These are phyloP conservation scores for Carassius carassius DNA, from an alignment of 2,113 vertebrate genomes.

Conservation along the genomic window DNA sequence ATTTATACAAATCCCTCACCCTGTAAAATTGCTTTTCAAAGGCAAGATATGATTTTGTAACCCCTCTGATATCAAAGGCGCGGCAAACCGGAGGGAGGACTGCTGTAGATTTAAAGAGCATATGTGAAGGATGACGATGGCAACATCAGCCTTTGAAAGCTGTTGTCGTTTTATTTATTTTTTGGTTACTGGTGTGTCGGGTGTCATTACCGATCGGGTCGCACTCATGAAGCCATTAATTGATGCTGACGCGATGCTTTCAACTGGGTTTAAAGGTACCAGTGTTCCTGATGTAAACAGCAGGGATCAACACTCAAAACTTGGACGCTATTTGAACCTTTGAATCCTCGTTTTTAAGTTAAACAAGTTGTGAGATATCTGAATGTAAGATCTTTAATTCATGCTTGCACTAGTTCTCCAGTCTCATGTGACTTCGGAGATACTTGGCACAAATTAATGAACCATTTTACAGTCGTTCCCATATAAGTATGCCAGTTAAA, in stretches of 20 bases:
- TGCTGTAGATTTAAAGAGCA: constrained; percentile 75
- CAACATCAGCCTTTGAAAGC: constrained; percentile 73
- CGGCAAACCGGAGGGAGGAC: constrained; percentile 66
- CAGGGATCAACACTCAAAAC: constrained; percentile 23
- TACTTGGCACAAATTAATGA: background rate
- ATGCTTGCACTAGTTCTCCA: constrained; percentile 26
- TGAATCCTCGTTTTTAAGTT: background rate
- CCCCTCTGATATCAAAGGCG: constrained; percentile 76
- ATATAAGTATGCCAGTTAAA: background rate
- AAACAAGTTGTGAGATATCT: background rate
- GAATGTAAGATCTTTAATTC: constrained; percentile 17
- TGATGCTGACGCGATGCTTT: constrained; percentile 72
- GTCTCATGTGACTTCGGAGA: background rate
- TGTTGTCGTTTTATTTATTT: constrained; percentile 61
- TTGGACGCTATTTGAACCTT: constrained; percentile 1
- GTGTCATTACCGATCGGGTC: constrained; percentile 73
- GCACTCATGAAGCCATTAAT: constrained; percentile 68
- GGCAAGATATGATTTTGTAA: constrained; percentile 77
- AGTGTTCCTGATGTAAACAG: constrained; percentile 62
- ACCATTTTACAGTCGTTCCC: no score
- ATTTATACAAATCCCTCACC: constrained; percentile 78
- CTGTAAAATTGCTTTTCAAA: constrained; percentile 79
- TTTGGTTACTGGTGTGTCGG: constrained; percentile 71
- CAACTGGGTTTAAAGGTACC: constrained; percentile 71
- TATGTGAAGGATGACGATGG: constrained; percentile 70